Evolutionary conservation across 2,797 vertebrate genomes (phyloP).

Genomic region (Lacerta bilineata): DNA sequence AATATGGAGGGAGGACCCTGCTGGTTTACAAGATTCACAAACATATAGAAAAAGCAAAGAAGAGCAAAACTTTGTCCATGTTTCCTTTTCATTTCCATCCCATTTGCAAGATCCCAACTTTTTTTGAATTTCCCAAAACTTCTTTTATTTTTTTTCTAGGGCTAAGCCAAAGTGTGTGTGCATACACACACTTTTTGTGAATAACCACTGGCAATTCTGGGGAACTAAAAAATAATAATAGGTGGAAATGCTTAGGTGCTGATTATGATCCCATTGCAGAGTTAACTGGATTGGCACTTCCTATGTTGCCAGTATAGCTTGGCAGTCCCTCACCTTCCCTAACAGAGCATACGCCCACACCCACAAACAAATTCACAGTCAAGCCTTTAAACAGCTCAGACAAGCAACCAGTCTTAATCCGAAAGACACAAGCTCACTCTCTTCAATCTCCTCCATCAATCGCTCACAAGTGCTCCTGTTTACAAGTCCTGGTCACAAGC

Average conservation of each 20-base stretch:
- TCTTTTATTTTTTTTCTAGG: not conserved
- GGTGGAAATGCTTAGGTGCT: not conserved
- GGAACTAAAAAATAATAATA: not conserved
- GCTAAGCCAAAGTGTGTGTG: not conserved
- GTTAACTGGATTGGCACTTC: no score
- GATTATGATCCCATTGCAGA: no score
- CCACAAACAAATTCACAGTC: no score
- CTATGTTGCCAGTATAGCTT: no score
- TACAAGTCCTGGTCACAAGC: no score
- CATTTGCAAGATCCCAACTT: not conserved
- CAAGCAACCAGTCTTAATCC: no score
- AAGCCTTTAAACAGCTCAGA: no score
- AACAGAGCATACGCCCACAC: no score
- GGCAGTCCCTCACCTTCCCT: no score
- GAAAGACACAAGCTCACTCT: no score
- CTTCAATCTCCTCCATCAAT: no score
- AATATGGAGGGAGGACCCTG: conserved; percentile 48
- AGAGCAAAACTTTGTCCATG: conserved; percentile 39
- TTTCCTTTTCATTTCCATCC: not conserved
- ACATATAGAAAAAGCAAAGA: conserved; percentile 54
- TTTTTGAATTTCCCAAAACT: not conserved
- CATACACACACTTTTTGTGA: not conserved
- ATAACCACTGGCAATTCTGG: not conserved
- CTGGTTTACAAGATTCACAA: conserved; percentile 54
- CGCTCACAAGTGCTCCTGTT: no score